Evolutionary conservation across 1,140 invertebrate species (phyloP).

Genomic region (Adoxophyes honmai): DNA sequence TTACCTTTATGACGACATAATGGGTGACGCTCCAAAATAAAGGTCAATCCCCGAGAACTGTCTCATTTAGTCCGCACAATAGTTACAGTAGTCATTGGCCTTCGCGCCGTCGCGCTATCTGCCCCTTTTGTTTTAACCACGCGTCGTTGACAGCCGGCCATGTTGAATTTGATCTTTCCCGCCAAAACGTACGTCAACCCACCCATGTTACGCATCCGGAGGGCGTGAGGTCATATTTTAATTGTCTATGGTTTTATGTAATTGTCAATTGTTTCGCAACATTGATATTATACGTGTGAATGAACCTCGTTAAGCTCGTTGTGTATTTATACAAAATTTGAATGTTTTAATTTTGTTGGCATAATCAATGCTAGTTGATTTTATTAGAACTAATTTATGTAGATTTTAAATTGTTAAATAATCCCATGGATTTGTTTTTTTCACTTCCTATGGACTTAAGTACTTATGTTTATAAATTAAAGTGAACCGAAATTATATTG

Average conservation of each 20-base stretch:
- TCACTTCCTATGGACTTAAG: no score
- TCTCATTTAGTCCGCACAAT: conserved; percentile 34
- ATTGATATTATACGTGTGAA: conserved; percentile 45
- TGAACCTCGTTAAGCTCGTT: conserved; percentile 25
- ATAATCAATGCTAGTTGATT: no score
- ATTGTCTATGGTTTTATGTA: conserved; percentile 55
- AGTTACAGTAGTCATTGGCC: conserved; percentile 47
- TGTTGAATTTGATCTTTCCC: conserved; percentile 18
- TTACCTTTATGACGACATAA: not conserved
- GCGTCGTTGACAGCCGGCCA: not conserved
- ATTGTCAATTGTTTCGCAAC: conserved; percentile 52
- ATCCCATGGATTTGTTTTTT: no score
- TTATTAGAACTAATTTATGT: no score
- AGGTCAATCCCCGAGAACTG: conserved; percentile 59
- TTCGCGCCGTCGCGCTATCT: conserved; percentile 59
- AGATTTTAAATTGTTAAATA: no score
- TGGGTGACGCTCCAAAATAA: conserved; percentile 31
- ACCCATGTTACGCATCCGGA: conserved; percentile 47
- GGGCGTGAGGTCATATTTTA: conserved; percentile 55
- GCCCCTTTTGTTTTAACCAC: conserved; percentile 60
- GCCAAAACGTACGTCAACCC: conserved; percentile 52
- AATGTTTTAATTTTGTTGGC: no score
- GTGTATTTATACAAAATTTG: no score
- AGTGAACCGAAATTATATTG: no score
- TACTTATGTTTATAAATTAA: no score